Conservation (phyloP, 1,140 invertebrate genomes). For the Hyles vespertilio region DNA sequence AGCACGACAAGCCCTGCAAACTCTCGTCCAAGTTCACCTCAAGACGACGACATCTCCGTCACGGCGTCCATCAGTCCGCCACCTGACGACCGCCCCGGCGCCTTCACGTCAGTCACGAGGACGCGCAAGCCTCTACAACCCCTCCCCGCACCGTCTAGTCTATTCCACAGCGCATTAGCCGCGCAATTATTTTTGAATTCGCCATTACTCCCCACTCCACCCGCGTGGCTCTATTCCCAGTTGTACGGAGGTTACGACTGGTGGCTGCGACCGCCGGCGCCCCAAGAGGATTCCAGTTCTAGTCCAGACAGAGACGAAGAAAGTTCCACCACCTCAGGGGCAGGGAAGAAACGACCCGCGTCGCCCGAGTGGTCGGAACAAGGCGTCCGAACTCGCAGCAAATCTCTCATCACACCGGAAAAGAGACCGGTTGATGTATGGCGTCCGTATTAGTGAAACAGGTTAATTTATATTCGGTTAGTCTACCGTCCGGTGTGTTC, state of each 20-base stretch:
- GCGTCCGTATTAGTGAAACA: slow-evolving; percentile 75
- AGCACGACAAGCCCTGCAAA: slow-evolving; percentile 80
- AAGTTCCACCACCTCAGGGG: slow-evolving; percentile 58
- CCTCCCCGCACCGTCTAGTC: slow-evolving; percentile 64
- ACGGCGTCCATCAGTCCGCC: slow-evolving; percentile 77
- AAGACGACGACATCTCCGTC: slow-evolving; percentile 82
- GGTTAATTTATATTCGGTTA: slow-evolving; percentile 17
- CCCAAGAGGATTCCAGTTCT: slow-evolving; percentile 65
- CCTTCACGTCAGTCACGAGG: slow-evolving; percentile 73
- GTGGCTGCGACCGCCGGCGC: slow-evolving; percentile 76
- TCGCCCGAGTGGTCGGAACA: slow-evolving; percentile 64
- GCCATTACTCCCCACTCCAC: slow-evolving; percentile 82
- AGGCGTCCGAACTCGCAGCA: slow-evolving; percentile 63
- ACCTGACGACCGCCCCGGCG: slow-evolving; percentile 70
- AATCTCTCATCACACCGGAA: slow-evolving; percentile 61
- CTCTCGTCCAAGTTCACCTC: slow-evolving; percentile 70
- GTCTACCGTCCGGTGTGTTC: slow-evolving; percentile 38
- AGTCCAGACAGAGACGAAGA: slow-evolving; percentile 64
- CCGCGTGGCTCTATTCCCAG: slow-evolving; percentile 85
- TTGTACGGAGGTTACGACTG: slow-evolving; percentile 80
- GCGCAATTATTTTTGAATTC: slow-evolving; percentile 83
- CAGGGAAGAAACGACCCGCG: slow-evolving; percentile 65
- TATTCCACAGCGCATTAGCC: slow-evolving; percentile 81
- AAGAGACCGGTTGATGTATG: slow-evolving; percentile 76
- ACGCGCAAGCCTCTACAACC: slow-evolving; percentile 67